A percentile compares a stretch with the other conserved stretches of the same genome.
These are phyloP conservation scores for Dorcus hopei DNA, from an alignment of 2,888 invertebrate genomes.

Conservation along the genomic window DNA sequence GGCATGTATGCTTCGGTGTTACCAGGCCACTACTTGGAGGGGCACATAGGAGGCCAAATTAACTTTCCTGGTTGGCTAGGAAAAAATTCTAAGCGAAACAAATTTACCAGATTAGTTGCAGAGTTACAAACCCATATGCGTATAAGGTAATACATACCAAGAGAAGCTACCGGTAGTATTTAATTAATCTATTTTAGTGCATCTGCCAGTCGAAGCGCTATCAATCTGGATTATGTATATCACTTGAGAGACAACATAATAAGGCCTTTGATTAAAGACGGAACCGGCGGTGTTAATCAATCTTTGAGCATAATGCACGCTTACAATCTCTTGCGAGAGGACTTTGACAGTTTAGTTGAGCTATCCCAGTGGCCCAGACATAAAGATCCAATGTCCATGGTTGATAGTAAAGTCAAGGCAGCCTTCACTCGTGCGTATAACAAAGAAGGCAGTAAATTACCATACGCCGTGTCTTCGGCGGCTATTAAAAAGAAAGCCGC, in stretches of 20 bases:
- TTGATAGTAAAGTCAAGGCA: constrained; percentile 84
- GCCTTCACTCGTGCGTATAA: constrained; percentile 93
- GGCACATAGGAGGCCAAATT: constrained; percentile 73
- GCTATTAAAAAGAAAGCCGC: constrained; percentile 60
- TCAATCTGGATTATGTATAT: constrained; percentile 86
- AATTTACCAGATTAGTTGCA: constrained; percentile 76
- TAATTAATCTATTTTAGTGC: constrained; percentile 53
- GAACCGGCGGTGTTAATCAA: constrained; percentile 67
- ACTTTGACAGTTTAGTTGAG: constrained; percentile 86
- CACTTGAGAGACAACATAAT: constrained; percentile 73
- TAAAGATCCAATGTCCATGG: constrained; percentile 69
- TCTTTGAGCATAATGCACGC: constrained; percentile 73
- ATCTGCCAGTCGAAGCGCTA: constrained; percentile 75
- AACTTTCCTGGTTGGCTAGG: constrained; percentile 96
- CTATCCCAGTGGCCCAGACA: constrained; percentile 79
- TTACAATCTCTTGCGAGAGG: constrained; percentile 87
- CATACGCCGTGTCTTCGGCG: constrained; percentile 67
- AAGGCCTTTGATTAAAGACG: constrained; percentile 69
- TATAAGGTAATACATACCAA: constrained; percentile 58
- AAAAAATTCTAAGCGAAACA: constrained; percentile 82
- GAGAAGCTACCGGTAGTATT: background rate
- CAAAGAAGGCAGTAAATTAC: constrained; percentile 73
- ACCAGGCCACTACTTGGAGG: constrained; percentile 83
- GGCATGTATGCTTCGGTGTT: constrained; percentile 89
- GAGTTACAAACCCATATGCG: constrained; percentile 86